These are phyloP conservation scores for Bolinopsis microptera DNA, from an alignment of 37 sponge, comb jelly and placozoan species.

Conservation along the genomic window DNA sequence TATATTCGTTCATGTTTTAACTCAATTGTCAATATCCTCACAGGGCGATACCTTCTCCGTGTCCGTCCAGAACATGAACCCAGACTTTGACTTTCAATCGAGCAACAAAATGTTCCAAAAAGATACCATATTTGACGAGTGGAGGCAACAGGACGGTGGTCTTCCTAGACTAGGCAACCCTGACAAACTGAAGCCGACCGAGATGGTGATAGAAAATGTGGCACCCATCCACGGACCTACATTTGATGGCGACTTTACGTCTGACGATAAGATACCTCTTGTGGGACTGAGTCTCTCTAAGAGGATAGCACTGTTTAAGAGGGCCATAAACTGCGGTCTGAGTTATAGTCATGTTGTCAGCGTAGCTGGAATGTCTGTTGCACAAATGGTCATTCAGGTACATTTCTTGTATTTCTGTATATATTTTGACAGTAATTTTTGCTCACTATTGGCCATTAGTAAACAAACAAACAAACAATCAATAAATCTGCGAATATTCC, in stretches of 20 bases:
- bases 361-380: slow-evolving; percentile 42
- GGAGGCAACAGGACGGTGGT: slow-evolving; percentile 25
- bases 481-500: not conserved
- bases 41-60: slow-evolving; percentile 40
- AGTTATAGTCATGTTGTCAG: slow-evolving; percentile 63
- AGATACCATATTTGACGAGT: slow-evolving; percentile 54
- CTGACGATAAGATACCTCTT: slow-evolving; percentile 43
- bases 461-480: too few species aligned
- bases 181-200: slow-evolving; percentile 35
- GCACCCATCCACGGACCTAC: not conserved
- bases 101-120: slow-evolving; percentile 65
- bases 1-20: too few species aligned
- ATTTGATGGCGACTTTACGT: slow-evolving; percentile 12
- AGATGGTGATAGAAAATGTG: slow-evolving; percentile 15
- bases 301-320: slow-evolving; percentile 40
- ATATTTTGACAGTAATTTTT: too few species aligned
- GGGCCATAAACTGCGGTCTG: slow-evolving; percentile 9
- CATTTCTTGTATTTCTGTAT: too few species aligned
- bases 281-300: slow-evolving; percentile 4
- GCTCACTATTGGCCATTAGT: too few species aligned
- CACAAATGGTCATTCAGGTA: slow-evolving; percentile 57
- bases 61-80: not conserved
- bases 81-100: slow-evolving; percentile 50
- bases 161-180: not conserved
- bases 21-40: too few species aligned